phyloP scores from a whole-genome alignment of 2,888 invertebrate genomes.

The Baronia brevicornis region DNA sequence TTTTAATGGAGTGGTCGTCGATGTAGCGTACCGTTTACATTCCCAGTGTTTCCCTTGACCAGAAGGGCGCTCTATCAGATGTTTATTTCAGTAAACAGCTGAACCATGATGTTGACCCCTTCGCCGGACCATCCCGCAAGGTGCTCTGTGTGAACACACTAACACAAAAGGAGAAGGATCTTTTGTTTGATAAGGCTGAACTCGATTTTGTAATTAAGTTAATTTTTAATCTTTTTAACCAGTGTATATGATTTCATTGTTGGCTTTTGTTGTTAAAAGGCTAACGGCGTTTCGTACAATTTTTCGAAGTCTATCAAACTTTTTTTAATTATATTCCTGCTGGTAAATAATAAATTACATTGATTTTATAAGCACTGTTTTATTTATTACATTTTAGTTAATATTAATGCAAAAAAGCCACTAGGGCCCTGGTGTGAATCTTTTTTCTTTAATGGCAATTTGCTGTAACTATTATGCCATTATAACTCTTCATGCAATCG shows the following conservation, averaged over 20 bases:
- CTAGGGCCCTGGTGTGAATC: no score
- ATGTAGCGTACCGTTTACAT: slow-evolving; percentile 54
- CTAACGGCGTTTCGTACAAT: slow-evolving; percentile 57
- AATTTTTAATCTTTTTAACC: slow-evolving; percentile 66
- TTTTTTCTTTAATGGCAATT: no score
- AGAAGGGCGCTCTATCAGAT: slow-evolving; percentile 65
- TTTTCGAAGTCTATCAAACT: slow-evolving; percentile 68
- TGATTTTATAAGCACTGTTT: slow-evolving; percentile 51
- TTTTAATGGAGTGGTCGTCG: slow-evolving; percentile 36
- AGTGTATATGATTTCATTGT: slow-evolving; percentile 54
- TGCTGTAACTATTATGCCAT: no score
- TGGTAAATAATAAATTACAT: slow-evolving; percentile 66
- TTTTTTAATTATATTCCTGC: slow-evolving; percentile 66
- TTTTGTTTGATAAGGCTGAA: slow-evolving; percentile 75
- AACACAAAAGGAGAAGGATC: slow-evolving; percentile 65
- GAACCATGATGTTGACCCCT: slow-evolving; percentile 55
- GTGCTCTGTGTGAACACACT: slow-evolving; percentile 54
- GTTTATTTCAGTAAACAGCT: slow-evolving; percentile 62
- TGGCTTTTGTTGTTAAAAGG: slow-evolving; percentile 55
- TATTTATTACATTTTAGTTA: no score
- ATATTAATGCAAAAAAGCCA: no score
- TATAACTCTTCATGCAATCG: no score
- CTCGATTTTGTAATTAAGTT: slow-evolving; percentile 66
- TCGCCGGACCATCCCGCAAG: slow-evolving; percentile 43
- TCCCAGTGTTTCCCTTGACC: slow-evolving; percentile 63